Percentiles rank a stretch among this genome's conserved stretches.
Evolutionary conservation across 2,113 vertebrate species (phyloP).

Genomic region (Phodopus roborovskii): DNA sequence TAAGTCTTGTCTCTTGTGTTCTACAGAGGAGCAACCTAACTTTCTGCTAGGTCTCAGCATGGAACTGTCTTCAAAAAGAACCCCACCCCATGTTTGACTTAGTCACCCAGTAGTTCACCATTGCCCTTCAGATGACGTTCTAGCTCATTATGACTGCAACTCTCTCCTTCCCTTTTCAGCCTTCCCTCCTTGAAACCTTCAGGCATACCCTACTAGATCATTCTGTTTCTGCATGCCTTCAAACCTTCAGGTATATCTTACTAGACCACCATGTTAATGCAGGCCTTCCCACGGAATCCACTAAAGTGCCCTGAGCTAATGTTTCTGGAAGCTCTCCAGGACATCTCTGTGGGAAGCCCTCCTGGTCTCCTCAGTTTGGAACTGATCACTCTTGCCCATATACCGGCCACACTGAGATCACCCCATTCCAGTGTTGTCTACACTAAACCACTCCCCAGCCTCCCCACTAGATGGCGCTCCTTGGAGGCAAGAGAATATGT

Average conservation of each 20-base stretch:
- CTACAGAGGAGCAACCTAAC: background rate
- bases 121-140: background rate
- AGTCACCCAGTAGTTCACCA: background rate
- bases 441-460: background rate
- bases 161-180: background rate
- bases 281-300: background rate
- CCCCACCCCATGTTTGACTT: background rate
- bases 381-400: background rate
- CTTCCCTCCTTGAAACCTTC: background rate
- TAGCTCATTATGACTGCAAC: background rate
- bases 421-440: background rate
- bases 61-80: background rate
- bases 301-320: background rate
- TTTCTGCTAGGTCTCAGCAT: slow-evolving; percentile 22
- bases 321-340: slow-evolving; percentile 1
- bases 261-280: background rate
- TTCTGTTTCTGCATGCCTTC: background rate
- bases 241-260: background rate
- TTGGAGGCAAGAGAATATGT: background rate
- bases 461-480: background rate
- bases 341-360: no score
- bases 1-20: slow-evolving; percentile 32
- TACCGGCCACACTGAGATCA: background rate
- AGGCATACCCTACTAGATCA: background rate
- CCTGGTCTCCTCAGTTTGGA: background rate